Conservation (phyloP, 1,140 invertebrate species). For the Nebria ingens region DNA sequence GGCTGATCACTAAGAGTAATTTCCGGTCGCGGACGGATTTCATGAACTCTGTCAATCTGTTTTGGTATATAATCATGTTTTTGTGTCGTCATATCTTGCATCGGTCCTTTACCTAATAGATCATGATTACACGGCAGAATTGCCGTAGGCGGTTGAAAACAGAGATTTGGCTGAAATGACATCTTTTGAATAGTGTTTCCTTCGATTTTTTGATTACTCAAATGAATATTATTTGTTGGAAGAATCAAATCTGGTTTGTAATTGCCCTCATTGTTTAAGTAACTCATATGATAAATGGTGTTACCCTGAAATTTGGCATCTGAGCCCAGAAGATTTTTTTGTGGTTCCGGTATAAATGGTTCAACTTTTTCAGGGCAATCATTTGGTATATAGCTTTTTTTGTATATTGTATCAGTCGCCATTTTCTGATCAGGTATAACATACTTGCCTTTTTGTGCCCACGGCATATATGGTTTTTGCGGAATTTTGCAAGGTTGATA, state of each 20-base stretch:
- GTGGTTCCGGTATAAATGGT: slow-evolving; percentile 20
- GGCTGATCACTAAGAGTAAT: slow-evolving; percentile 34
- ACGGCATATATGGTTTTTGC: slow-evolving; percentile 28
- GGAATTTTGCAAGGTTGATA: slow-evolving; percentile 27
- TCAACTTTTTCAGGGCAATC: slow-evolving; percentile 23
- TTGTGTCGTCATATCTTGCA: slow-evolving; percentile 58
- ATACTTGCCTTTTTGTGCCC: slow-evolving; percentile 25
- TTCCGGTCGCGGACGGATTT: slow-evolving; percentile 34
- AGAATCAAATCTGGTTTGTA: slow-evolving; percentile 10
- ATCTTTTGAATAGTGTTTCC: slow-evolving; percentile 45
- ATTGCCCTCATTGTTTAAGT: slow-evolving; percentile 25
- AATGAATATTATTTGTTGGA: slow-evolving; percentile 33
- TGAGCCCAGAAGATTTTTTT: neutral
- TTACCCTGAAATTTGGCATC: neutral
- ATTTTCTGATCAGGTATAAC: slow-evolving; percentile 26
- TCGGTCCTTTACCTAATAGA: slow-evolving; percentile 46
- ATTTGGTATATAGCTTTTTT: slow-evolving; percentile 42
- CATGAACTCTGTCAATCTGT: slow-evolving; percentile 32
- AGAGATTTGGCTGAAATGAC: slow-evolving; percentile 40
- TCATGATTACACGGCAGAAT: slow-evolving; percentile 32
- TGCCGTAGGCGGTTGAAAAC: slow-evolving; percentile 29
- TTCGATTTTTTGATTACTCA: slow-evolving; percentile 34
- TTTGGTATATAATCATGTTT: slow-evolving; percentile 63
- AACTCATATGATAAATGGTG: slow-evolving; percentile 6
- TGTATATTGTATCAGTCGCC: slow-evolving; percentile 47